These are phyloP conservation scores for Sylvia atricapilla DNA, from an alignment of 2,113 vertebrate genomes.

Conservation along the genomic window DNA sequence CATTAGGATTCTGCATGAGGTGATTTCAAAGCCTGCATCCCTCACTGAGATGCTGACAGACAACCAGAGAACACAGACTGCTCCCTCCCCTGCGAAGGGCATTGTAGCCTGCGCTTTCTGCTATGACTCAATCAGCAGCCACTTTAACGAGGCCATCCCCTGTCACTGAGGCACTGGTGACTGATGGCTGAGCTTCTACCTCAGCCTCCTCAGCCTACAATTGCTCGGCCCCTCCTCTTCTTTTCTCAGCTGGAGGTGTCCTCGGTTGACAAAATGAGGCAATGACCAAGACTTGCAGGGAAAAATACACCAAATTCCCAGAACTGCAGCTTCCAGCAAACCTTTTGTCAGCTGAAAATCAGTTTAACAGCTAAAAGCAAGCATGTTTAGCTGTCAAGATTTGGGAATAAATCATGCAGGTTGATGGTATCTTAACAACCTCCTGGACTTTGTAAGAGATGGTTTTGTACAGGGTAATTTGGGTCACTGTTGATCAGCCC, in stretches of 20 bases:
- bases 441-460: background rate
- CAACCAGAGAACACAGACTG: background rate
- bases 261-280: background rate
- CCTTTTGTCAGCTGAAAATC: background rate
- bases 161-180: background rate
- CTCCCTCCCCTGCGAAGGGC: background rate
- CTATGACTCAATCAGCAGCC: background rate
- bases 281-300: background rate
- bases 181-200: background rate
- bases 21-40: background rate
- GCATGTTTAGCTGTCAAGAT: background rate
- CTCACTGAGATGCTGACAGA: slow-evolving; percentile 42
- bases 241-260: background rate
- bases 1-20: slow-evolving; percentile 27
- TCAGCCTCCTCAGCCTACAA: background rate
- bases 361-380: background rate
- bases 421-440: background rate
- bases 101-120: background rate
- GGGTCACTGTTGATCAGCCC: background rate
- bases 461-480: background rate
- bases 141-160: background rate
- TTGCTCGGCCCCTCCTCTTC: background rate
- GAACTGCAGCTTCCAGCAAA: background rate
- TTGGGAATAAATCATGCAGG: background rate
- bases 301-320: background rate